Evolutionary conservation across 2,888 invertebrate genomes (phyloP), one percentile per base, ranked within the genome.

Genomic region (Creontiades dilutus): DNA sequence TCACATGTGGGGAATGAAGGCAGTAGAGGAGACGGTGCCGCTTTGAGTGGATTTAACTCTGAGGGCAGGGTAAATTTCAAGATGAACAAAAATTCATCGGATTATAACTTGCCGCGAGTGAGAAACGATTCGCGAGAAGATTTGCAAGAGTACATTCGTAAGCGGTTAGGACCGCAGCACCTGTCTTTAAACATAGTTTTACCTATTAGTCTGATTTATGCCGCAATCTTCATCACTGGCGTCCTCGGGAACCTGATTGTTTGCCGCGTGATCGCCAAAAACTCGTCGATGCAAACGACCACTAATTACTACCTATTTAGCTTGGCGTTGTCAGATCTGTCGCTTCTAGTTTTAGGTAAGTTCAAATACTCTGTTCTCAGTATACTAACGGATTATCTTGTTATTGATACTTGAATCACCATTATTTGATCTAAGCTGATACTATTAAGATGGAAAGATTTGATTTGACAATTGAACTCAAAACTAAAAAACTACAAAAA

Each of bases 281-380:
- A 98, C 92, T 94, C 96, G 0, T 95, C 96, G 12, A 96, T 98
- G 96, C 97, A 97, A 92, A 97, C 97, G 0, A 96, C 98, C 0
- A 98, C 98, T 0, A 98, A 98, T 93, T 98, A 97, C 93, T 98
- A 98, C 93, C 94, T 98, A 82, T 97, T 98, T 94, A 98, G 97
- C 93, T 94, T 98, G 93, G 97, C 98, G 23, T 94, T 98, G 19
- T 97, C 98, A 23, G 98, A 98, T 93, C 94, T 98, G 27, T 95
- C 96, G 86, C 95, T 98, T 91, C 94, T 98, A 16, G 93, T 97
- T 5, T 95, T 98, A 92, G 98, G 98, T 96, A 23, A 68, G 68
- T 27, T 0, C 19, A 11, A 13, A 52, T 52, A 7, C 14, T 12
- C 3, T 52, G 16, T 52, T 37, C 2, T 37, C 37, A 37, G 37